Conservation (phyloP, 2,888 invertebrate species). For the Lordiphosa fenestrarum region DNA sequence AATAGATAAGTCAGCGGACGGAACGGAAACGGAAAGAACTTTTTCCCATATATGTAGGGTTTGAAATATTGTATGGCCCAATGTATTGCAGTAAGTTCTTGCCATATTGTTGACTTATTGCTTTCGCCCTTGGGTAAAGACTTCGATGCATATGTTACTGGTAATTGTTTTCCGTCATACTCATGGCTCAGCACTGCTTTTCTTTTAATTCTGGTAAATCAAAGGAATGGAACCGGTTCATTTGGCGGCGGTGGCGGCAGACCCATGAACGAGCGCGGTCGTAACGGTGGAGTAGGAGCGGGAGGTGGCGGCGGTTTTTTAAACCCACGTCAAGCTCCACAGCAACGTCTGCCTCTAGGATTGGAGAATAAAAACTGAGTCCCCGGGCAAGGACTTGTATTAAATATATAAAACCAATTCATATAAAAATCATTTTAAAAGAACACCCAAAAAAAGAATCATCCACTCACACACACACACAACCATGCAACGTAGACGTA, state of each 20-base stretch:
- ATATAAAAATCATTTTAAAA: conserved; percentile 28
- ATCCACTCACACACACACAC: conserved; percentile 33
- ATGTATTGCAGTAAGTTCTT: too few relatives aligned
- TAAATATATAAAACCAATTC: conserved; percentile 28
- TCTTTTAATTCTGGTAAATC: too few relatives aligned
- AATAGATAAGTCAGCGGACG: too few relatives aligned
- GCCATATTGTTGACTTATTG: too few relatives aligned
- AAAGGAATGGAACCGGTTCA: conserved; percentile 62
- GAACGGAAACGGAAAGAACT: too few relatives aligned
- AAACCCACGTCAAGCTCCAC: conserved; percentile 64
- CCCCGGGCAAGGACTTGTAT: conserved; percentile 47
- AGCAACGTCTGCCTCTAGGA: conserved; percentile 60
- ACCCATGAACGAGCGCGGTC: conserved; percentile 67
- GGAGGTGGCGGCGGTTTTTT: conserved; percentile 65
- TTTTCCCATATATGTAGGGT: too few relatives aligned
- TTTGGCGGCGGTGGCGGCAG: conserved; percentile 55
- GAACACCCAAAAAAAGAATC: conserved; percentile 20
- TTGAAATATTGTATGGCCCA: too few relatives aligned
- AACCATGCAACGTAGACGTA: conserved; percentile 42
- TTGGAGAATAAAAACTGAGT: conserved; percentile 75
- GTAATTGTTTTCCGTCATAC: too few relatives aligned
- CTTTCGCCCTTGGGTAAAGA: too few relatives aligned
- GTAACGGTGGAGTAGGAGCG: conserved; percentile 31
- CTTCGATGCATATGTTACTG: too few relatives aligned
- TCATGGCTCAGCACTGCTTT: too few relatives aligned